phyloP scores from a whole-genome alignment of 2,797 vertebrate genomes.

The Apodemus agrarius region DNA sequence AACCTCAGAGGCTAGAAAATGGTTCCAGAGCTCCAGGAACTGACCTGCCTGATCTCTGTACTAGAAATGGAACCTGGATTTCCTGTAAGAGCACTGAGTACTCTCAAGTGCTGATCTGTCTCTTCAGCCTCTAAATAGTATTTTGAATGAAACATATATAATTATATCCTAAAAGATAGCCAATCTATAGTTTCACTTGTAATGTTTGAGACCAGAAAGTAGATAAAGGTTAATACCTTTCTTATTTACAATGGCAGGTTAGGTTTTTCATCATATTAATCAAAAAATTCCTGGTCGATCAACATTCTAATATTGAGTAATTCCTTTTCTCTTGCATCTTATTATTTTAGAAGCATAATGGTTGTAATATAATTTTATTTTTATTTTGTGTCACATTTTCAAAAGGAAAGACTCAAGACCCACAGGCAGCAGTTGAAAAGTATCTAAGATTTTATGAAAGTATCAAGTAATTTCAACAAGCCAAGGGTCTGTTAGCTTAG shows the following conservation, averaged over 20 bases:
- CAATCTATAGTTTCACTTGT: background rate
- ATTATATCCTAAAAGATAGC: background rate
- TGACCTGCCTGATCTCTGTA: background rate
- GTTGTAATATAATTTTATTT: background rate
- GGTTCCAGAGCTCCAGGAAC: background rate
- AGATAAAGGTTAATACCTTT: constrained; percentile 31
- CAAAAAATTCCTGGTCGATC: background rate
- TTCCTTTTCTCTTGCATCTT: background rate
- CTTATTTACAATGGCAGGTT: constrained; percentile 8
- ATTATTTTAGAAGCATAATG: background rate
- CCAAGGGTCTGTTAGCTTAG: background rate
- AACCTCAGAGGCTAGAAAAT: background rate
- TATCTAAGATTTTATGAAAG: background rate
- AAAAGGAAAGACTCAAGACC: background rate
- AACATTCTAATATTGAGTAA: background rate
- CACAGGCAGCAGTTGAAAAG: background rate
- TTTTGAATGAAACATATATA: background rate
- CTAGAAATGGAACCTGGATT: background rate
- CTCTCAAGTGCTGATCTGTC: background rate
- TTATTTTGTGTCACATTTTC: background rate
- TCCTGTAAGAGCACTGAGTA: background rate
- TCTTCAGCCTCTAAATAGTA: background rate
- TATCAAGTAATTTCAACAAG: background rate
- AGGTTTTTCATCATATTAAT: background rate
- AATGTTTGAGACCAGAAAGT: background rate